Base-by-base conservation (phyloP, 35 echinoderm and acorn worm species). In the Eucidaris tribuloides region DNA sequence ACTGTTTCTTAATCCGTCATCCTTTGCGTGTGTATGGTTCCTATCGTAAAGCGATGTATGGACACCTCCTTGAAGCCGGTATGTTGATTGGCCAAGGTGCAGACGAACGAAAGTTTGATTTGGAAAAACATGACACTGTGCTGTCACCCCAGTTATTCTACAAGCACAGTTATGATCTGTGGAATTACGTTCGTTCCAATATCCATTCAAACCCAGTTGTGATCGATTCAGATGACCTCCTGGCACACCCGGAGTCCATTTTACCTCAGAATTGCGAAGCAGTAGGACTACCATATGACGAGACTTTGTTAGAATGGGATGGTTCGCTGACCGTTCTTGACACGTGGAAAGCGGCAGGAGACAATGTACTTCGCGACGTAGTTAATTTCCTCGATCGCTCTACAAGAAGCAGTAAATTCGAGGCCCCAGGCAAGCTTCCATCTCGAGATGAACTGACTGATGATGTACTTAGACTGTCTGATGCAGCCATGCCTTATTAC, bases 221-320 rank as follows among this genome's bases (percentile, higher is more conserved):
- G 30, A 92, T 92, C 4, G 89, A 92, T 44, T 57, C 83, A 34
- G 89, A 92, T 36, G 89, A 92, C 39, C 61, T 92, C 0, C n/a
- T 86, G 1, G 37, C 45, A 30, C 74, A 92, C 22, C 89, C 89
- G 4, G 56, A 57, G 23, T 45, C 58, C 6, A 37, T 86, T 14
- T 37, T 92, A 28, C 78, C 50, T 29, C 5, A 65, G 28, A 86
- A 70, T 80, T 92, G 82, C 41, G 3, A 65, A 28, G 50, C 45
- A 6, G 39, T 85, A 3, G 63, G 78, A 22, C 40, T 92, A 19
- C 83, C 71, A 9, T 92, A 80, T 25, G 43, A 34, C 50, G 54
- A 86, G 41, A 25, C 56, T 25, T 7, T 86, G 27, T 42, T 92
- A 28, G 20, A 56, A 0, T 92, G 89, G 89, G 72, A 87, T 25